Evolutionary conservation across 2,797 vertebrate genomes (phyloP), one percentile per base, ranked within the genome.

Genomic region (Orientallactaga sibirica): DNA sequence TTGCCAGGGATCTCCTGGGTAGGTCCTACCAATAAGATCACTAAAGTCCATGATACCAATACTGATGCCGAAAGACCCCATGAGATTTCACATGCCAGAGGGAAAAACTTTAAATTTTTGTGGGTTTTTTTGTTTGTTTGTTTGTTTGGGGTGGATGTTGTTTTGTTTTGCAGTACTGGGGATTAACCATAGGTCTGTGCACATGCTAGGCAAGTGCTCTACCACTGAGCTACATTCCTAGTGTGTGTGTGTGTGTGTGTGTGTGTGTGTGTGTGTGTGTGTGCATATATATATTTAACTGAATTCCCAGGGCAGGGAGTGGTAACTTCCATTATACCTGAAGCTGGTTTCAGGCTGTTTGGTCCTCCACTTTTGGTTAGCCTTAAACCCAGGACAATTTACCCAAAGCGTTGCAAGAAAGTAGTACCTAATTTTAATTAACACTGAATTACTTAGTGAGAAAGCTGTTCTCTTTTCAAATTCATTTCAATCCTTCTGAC

Each of bases 391-490:
- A 76, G 85, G 84, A 70, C 43, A 55, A 48, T 85, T 61, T 70
- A 96, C 77, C 25, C 41, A 80, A 79, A 73, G 64, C 14, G 67
- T 22, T 82, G 82, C 37, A 25, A 33, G 52, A 89, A 87, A 68
- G 85, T 73, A 33, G 10, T 12, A 61, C 43, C 41, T n/a, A 55
- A 82, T 67, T 85, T 88, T 75, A 90, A 95, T 86, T 62, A 95
- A 68, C n/a, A 75, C 0, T 27, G 86, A 86, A 96, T 88, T 91
- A 87, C 82, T 52, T 73, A 81, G 52, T 80, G 73, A 77, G 93
- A 95, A 96, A 62, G 37, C 64, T 81, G 33, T 74, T 94, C 67
- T 80, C 93, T 90, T 94, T 94, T 85, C 74, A 96, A 88, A 93
- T 85, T 68, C 66, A 85, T 92, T 94, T 91, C 79, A 70, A 77